Percentiles rank a stretch among this genome's conserved stretches.
Evolutionary conservation across 2,113 vertebrate genomes (phyloP).

Genomic region (Podocnemis expansa): DNA sequence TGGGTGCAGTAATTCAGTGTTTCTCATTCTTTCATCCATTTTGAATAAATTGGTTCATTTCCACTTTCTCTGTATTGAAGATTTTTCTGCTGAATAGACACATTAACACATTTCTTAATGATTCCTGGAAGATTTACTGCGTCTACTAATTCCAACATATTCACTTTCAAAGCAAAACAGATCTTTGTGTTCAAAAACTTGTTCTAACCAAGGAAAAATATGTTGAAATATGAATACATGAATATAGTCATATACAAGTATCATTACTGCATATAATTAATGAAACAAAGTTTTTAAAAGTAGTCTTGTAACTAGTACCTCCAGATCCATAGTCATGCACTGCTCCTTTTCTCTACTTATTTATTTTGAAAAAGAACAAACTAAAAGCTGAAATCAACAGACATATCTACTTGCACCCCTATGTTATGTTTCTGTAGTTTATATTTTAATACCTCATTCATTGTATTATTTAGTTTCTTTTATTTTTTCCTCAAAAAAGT

Average conservation of each 20-base stretch:
- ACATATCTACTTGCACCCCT: not conserved
- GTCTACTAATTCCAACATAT: not conserved
- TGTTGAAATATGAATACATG: not conserved
- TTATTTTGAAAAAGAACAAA: not conserved
- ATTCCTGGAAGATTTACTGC: not conserved
- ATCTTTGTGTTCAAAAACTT: not conserved
- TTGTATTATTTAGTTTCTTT: not conserved
- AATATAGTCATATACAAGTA: not conserved
- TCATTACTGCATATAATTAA: not conserved
- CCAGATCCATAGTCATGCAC: too few relatives aligned
- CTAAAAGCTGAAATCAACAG: not conserved
- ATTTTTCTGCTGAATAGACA: not conserved
- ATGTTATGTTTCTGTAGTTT: too few relatives aligned
- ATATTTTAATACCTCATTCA: not conserved
- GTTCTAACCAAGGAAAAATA: not conserved
- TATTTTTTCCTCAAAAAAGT: not conserved
- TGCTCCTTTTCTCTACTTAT: not conserved
- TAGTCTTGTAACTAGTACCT: too few relatives aligned
- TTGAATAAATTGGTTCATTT: not conserved
- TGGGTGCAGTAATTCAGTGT: not conserved
- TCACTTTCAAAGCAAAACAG: not conserved
- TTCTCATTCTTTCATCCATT: not conserved
- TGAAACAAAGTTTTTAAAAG: not conserved
- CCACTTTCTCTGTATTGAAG: not conserved
- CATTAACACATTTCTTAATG: not conserved